These are phyloP conservation scores for Ailurus styani DNA, from an alignment of 2,113 vertebrate genomes.

Conservation along the genomic window DNA sequence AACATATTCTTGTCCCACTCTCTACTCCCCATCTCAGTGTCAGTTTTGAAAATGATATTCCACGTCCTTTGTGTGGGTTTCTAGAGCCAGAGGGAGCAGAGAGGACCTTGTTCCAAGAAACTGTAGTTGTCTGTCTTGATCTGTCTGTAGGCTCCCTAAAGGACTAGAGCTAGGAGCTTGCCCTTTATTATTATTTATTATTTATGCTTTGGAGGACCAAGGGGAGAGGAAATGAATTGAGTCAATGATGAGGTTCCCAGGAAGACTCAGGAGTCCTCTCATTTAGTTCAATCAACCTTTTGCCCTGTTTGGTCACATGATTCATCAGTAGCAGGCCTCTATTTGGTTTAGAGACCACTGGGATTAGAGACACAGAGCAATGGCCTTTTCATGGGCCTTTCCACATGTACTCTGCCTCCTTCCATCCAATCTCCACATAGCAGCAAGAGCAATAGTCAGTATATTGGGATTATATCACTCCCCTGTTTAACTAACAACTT, in stretches of 20 bases:
- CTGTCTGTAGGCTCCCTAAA: not conserved
- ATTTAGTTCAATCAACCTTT: not conserved
- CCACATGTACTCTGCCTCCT: not conserved
- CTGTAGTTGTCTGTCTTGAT: not conserved
- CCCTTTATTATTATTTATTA: not conserved
- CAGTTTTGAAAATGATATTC: not conserved
- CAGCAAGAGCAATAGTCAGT: not conserved
- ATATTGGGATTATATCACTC: not conserved
- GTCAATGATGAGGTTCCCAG: not conserved
- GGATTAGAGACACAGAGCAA: not conserved
- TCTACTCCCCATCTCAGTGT: not conserved
- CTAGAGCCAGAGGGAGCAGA: not conserved
- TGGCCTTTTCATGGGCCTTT: not conserved
- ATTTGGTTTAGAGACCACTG: not conserved
- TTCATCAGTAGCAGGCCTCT: not conserved
- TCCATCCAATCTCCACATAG: not conserved
- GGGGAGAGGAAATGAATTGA: not conserved
- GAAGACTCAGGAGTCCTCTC: not conserved
- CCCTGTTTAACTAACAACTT: not conserved
- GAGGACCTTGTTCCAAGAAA: not conserved
- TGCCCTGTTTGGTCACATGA: not conserved
- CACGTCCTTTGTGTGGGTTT: not conserved
- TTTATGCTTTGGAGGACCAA: not conserved
- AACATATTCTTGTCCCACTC: not conserved
- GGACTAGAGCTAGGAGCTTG: not conserved